Evolutionary conservation across 2,797 vertebrate genomes (phyloP).

Genomic region (Echeneis naucrates): DNA sequence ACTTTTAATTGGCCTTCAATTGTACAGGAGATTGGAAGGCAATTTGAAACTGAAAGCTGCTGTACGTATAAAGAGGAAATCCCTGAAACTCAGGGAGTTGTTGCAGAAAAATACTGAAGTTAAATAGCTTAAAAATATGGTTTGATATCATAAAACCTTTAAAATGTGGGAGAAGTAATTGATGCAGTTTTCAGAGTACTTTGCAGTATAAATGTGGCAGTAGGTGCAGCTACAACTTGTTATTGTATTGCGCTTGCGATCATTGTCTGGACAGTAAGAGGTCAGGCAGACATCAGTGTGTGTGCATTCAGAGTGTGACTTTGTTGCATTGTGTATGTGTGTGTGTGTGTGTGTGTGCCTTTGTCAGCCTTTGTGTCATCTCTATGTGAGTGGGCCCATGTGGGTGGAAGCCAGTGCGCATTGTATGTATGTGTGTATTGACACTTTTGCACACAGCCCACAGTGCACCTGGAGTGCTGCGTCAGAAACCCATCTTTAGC

Average conservation of each 20-base stretch:
- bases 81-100: neutral
- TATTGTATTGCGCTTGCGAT: slow-evolving; percentile 7
- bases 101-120: neutral
- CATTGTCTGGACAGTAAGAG: slow-evolving; percentile 27
- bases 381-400: slow-evolving; percentile 13
- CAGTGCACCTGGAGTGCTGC: slow-evolving; percentile 70
- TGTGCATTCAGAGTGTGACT: slow-evolving; percentile 5
- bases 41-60: neutral
- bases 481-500: slow-evolving; percentile 70
- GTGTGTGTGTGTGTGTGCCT: slow-evolving; percentile 17
- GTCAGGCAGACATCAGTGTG: slow-evolving; percentile 34
- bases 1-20: too few species aligned
- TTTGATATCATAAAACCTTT: neutral
- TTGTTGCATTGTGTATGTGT: slow-evolving; percentile 1
- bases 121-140: neutral
- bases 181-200: neutral
- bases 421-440: slow-evolving; percentile 51
- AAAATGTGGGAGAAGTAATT: neutral
- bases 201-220: slow-evolving; percentile 10
- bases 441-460: slow-evolving; percentile 61
- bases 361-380: slow-evolving; percentile 36
- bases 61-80: neutral
- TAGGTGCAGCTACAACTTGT: slow-evolving; percentile 4
- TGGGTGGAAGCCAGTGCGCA: slow-evolving; percentile 50
- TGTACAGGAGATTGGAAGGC: neutral